Evolutionary conservation across 2,113 vertebrate genomes (phyloP).

Genomic region (Capreolus pygargus): DNA sequence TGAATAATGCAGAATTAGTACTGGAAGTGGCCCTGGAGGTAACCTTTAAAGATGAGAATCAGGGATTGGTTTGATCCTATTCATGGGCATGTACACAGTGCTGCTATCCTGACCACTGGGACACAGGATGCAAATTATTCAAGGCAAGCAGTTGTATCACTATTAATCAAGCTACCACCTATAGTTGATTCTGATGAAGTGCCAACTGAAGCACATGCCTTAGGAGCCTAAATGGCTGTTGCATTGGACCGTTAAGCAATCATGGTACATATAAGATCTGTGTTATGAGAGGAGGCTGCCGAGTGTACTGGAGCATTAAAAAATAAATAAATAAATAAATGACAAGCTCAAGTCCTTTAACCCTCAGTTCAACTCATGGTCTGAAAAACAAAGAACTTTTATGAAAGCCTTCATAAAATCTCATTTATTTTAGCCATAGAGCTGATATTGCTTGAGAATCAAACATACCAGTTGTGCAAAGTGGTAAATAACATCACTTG

Average conservation of each 20-base stretch:
- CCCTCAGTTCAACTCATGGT: background rate
- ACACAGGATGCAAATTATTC: background rate
- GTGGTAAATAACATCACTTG: background rate
- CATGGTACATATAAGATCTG: background rate
- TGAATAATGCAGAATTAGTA: background rate
- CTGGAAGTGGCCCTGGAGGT: background rate
- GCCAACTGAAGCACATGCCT: background rate
- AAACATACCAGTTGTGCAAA: background rate
- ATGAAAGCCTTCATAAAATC: background rate
- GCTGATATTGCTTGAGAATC: background rate
- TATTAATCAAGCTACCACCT: conserved; percentile 24
- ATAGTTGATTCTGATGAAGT: conserved; percentile 11
- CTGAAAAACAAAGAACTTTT: background rate
- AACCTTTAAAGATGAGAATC: background rate
- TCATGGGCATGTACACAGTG: background rate
- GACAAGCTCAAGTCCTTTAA: background rate
- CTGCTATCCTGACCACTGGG: background rate
- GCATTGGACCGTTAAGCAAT: background rate
- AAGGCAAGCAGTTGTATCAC: background rate
- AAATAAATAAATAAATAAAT: background rate
- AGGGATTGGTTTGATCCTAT: background rate
- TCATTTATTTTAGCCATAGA: background rate
- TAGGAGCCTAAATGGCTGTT: background rate
- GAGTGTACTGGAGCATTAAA: background rate
- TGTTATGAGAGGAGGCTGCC: background rate